These are phyloP conservation scores for Tychaedon coryphoeus DNA, from an alignment of 2,113 vertebrate species.

Conservation along the genomic window DNA sequence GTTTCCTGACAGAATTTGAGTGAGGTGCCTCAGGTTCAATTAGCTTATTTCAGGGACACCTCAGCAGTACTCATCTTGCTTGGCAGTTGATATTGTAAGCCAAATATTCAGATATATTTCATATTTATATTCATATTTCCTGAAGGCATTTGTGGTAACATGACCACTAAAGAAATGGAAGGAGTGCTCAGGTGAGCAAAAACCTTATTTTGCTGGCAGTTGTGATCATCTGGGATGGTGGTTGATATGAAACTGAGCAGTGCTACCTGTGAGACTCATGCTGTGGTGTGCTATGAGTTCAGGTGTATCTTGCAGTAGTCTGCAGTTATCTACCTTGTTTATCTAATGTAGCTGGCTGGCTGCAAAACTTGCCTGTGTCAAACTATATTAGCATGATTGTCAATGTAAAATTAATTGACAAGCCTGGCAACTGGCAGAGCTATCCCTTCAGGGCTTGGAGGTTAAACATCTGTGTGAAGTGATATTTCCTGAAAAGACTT, in stretches of 20 bases:
- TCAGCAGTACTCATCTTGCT: not conserved
- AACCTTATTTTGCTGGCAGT: not conserved
- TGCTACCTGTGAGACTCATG: not conserved
- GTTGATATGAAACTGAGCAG: not conserved
- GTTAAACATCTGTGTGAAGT: constrained; percentile 69
- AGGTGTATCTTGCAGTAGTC: not conserved
- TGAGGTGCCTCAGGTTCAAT: not conserved
- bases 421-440: constrained; percentile 16
- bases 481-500: constrained; percentile 69
- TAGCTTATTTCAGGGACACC: not conserved
- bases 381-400: constrained; percentile 45
- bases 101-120: not conserved
- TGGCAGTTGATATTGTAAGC: not conserved
- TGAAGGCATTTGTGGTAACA: not conserved
- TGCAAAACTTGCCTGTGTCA: constrained; percentile 47
- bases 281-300: not conserved
- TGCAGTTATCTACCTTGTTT: constrained; percentile 40
- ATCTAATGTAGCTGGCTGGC: constrained; percentile 7
- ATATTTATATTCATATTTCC: not conserved
- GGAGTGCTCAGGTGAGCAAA: not conserved
- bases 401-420: constrained; percentile 72
- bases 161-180: not conserved
- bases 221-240: not conserved
- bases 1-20: not conserved
- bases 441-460: constrained; percentile 43